Evolutionary conservation across 1,140 invertebrate species (phyloP).

Genomic region (Lanistes nyassanus): DNA sequence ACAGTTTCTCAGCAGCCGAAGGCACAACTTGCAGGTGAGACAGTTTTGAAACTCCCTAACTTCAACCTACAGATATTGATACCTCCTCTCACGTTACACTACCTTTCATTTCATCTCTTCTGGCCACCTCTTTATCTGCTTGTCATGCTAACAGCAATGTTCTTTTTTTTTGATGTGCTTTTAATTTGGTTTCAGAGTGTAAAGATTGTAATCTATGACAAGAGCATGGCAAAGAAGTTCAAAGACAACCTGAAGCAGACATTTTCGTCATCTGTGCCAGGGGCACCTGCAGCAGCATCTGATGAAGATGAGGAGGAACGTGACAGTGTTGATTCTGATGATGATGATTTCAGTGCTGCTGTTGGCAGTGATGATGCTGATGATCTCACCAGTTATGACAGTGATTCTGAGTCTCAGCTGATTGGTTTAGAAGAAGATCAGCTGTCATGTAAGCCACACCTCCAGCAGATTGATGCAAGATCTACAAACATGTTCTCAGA

Average conservation of each 20-base stretch:
- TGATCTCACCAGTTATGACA: too few species aligned
- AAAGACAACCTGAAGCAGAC: not conserved
- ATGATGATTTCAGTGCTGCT: not conserved
- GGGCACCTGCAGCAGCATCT: not conserved
- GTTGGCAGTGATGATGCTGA: too few species aligned
- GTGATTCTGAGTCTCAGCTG: too few species aligned
- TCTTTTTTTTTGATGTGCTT: not conserved
- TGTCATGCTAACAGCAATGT: too few species aligned
- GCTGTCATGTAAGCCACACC: too few species aligned
- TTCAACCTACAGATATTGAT: not conserved
- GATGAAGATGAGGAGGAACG: not conserved
- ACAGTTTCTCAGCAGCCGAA: constrained; percentile 9
- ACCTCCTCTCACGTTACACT: too few species aligned
- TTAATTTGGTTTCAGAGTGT: constrained; percentile 3
- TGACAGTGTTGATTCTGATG: not conserved
- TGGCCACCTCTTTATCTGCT: too few species aligned
- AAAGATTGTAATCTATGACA: constrained; percentile 11
- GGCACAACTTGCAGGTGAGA: not conserved
- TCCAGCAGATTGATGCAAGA: too few species aligned
- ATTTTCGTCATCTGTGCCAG: too few species aligned
- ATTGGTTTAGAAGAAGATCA: too few species aligned
- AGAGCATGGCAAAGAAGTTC: constrained; percentile 11
- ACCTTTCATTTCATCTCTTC: too few species aligned
- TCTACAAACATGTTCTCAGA: too few species aligned
- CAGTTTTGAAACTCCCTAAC: not conserved